These are phyloP conservation scores for Dendrolimus pini DNA, from an alignment of 2,888 invertebrate genomes.

Conservation along the genomic window DNA sequence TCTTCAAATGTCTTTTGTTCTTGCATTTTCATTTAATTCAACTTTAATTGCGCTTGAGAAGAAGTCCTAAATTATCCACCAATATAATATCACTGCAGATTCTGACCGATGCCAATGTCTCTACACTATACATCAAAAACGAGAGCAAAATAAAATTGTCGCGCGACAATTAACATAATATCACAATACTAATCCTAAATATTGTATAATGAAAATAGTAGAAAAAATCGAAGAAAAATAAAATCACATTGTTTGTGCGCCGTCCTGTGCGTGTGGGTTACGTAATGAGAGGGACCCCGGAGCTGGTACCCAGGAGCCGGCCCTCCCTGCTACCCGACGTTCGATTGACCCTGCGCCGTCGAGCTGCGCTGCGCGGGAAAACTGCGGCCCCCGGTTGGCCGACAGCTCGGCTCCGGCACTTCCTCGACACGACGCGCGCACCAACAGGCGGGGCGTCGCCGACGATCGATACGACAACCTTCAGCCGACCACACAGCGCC, in stretches of 20 bases:
- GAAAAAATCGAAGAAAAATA: slow-evolving; percentile 62
- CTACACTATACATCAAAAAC: slow-evolving; percentile 53
- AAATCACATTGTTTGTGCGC: slow-evolving; percentile 77
- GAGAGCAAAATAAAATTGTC: slow-evolving; percentile 39
- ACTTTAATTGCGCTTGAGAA: slow-evolving; percentile 16
- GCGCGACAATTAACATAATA: slow-evolving; percentile 62
- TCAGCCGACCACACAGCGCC: slow-evolving; percentile 24
- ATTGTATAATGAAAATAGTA: slow-evolving; percentile 70
- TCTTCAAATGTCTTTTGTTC: neutral
- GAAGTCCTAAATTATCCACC: slow-evolving; percentile 11
- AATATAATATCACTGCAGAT: slow-evolving; percentile 41
- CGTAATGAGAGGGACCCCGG: slow-evolving; percentile 65
- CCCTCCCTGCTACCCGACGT: slow-evolving; percentile 29
- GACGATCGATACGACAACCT: neutral
- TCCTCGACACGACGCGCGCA: slow-evolving; percentile 14
- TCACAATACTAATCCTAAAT: slow-evolving; percentile 66
- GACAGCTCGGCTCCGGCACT: neutral
- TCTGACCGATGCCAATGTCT: slow-evolving; percentile 27
- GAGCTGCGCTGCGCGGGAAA: slow-evolving; percentile 31
- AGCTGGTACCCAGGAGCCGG: slow-evolving; percentile 35
- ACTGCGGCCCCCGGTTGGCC: slow-evolving; percentile 7
- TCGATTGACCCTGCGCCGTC: slow-evolving; percentile 19
- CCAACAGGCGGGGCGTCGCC: slow-evolving; percentile 8
- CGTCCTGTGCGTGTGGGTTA: slow-evolving; percentile 74
- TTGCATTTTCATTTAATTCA: neutral